A percentile compares a stretch with the other conserved stretches of the same genome.
phyloP scores from a whole-genome alignment of 2,797 vertebrate genomes.

The Paramormyrops hopkinsi region DNA sequence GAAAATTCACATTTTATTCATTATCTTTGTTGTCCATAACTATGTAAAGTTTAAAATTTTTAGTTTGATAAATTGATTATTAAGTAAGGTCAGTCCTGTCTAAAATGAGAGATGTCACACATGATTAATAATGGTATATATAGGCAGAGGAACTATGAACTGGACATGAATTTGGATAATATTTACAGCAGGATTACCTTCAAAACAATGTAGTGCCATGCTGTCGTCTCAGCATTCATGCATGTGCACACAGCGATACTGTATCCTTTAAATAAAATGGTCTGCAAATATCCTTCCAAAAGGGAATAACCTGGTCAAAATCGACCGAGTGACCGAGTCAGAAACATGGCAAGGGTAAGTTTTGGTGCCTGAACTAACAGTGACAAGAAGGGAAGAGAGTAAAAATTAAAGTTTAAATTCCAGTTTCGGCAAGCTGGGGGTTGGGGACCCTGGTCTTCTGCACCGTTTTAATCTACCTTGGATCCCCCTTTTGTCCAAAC shows the following conservation, averaged over 20 bases:
- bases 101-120: not conserved
- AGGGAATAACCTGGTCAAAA: not conserved
- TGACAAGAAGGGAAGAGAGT: not conserved
- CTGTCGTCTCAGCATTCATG: not conserved
- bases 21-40: not conserved
- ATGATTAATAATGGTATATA: not conserved
- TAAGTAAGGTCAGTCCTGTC: not conserved
- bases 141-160: not conserved
- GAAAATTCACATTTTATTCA: not conserved
- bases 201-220: not conserved
- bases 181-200: not conserved
- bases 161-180: not conserved
- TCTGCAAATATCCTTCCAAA: not conserved
- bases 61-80: not conserved
- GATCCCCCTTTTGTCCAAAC: not conserved
- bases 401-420: not conserved
- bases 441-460: not conserved
- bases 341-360: not conserved
- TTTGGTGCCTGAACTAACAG: not conserved
- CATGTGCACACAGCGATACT: not conserved
- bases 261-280: not conserved
- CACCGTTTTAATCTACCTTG: not conserved
- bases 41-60: not conserved
- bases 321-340: not conserved
- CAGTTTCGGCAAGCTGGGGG: not conserved